These are phyloP conservation scores for Tinea pellionella DNA, from an alignment of 2,888 invertebrate genomes.

Conservation along the genomic window DNA sequence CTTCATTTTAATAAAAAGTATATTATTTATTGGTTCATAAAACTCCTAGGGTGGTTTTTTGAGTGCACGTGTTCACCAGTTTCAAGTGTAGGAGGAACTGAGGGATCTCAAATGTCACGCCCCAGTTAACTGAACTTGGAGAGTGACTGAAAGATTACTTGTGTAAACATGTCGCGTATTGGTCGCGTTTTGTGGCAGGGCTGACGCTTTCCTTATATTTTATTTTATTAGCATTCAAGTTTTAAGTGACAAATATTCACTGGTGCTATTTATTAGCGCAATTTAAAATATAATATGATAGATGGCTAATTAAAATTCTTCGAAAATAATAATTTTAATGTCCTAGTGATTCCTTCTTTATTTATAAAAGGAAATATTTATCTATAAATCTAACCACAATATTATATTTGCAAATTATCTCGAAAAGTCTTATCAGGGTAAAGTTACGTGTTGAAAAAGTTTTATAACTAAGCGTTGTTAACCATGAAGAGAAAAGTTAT, in stretches of 20 bases:
- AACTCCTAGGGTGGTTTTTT: not conserved
- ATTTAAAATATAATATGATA: not conserved
- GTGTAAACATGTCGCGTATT: slow-evolving; percentile 46
- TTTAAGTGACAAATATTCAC: not conserved
- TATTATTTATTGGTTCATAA: too few relatives aligned
- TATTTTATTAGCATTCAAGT: not conserved
- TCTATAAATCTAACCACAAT: too few relatives aligned
- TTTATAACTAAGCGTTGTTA: not conserved
- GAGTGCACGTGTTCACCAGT: slow-evolving; percentile 28
- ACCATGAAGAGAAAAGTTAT: not conserved
- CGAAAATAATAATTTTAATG: too few relatives aligned
- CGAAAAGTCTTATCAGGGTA: too few relatives aligned
- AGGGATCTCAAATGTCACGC: slow-evolving; percentile 30
- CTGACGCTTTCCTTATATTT: not conserved
- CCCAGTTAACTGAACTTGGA: slow-evolving; percentile 49
- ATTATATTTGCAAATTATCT: too few relatives aligned
- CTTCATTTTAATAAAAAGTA: slow-evolving; percentile 17
- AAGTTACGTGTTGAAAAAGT: too few relatives aligned
- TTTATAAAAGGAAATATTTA: too few relatives aligned
- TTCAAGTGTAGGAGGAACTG: slow-evolving; percentile 40
- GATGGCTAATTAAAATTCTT: not conserved
- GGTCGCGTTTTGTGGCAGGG: slow-evolving; percentile 38
- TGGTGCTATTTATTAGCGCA: not conserved
- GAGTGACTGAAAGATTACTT: slow-evolving; percentile 46
- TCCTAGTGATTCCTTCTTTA: too few relatives aligned